Percentiles rank a stretch among this genome's conserved stretches.
These are phyloP conservation scores for Muscidifurax raptorellus DNA, from an alignment of 1,140 invertebrate genomes.

Conservation along the genomic window DNA sequence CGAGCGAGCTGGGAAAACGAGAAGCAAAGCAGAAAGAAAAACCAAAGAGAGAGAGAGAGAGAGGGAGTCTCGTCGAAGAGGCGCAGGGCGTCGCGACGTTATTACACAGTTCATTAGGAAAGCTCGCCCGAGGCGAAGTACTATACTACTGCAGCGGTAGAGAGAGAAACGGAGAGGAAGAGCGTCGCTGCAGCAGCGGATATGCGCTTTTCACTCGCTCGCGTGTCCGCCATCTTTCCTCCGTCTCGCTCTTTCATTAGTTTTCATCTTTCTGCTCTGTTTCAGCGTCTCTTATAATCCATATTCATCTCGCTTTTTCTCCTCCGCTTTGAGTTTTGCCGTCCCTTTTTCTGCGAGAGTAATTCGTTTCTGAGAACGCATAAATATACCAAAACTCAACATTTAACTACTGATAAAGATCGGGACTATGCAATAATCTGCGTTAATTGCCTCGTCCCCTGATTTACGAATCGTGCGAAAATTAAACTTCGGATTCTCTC, in stretches of 20 bases:
- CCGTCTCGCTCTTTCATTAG: conserved; percentile 39
- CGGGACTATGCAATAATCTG: too few species aligned
- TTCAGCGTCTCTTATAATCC: conserved; percentile 1
- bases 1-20: background rate
- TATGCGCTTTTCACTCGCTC: conserved; percentile 44
- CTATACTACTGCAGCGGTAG: background rate
- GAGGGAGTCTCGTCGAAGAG: conserved; percentile 23
- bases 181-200: conserved; percentile 15
- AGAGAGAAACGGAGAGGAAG: conserved; percentile 5
- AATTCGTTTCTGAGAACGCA: too few species aligned
- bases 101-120: conserved; percentile 59
- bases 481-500: background rate
- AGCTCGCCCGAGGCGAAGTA: conserved; percentile 37
- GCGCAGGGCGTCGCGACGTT: conserved; percentile 57
- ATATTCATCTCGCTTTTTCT: background rate
- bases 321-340: conserved; percentile 16
- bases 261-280: conserved; percentile 26
- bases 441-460: background rate
- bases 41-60: background rate
- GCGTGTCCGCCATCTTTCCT: conserved; percentile 5
- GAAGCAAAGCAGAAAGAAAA: conserved; percentile 1
- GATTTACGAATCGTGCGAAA: background rate
- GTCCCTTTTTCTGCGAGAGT: too few species aligned
- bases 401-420: background rate
- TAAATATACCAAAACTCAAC: too few species aligned